These are phyloP conservation scores for Blera fallax DNA, from an alignment of 2,888 invertebrate species.

Conservation along the genomic window DNA sequence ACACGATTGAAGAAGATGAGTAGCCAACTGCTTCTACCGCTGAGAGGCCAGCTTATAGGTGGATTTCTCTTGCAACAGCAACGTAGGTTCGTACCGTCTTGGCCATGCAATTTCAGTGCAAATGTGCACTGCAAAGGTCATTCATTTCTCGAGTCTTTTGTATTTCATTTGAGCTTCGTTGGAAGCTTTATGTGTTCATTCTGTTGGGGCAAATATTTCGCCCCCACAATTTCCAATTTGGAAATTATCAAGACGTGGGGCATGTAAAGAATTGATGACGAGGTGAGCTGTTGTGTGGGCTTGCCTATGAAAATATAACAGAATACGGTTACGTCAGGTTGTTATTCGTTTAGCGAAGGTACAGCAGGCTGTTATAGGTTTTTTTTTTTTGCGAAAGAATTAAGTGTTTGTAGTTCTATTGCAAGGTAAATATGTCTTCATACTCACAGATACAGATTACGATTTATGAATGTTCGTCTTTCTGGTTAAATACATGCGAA, in stretches of 20 bases:
- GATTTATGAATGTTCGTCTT: conserved; percentile 8
- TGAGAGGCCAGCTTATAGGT: background rate
- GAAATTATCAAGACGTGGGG: conserved; percentile 44
- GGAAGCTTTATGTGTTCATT: background rate
- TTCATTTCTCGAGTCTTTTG: conserved; percentile 14
- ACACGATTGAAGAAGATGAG: conserved; percentile 9
- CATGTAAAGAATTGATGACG: conserved; percentile 15
- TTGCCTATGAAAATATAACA: conserved; percentile 29
- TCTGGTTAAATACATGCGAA: background rate
- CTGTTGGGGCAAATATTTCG: background rate
- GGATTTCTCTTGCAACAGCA: background rate
- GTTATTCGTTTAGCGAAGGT: background rate
- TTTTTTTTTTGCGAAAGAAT: conserved; percentile 40
- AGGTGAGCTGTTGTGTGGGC: conserved; percentile 39
- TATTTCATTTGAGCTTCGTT: conserved; percentile 14
- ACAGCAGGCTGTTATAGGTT: conserved; percentile 13
- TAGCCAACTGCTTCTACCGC: background rate
- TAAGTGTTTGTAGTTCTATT: conserved; percentile 34
- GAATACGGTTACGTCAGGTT: conserved; percentile 51
- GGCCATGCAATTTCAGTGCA: conserved; percentile 27
- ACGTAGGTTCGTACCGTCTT: background rate
- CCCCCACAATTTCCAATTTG: conserved; percentile 42
- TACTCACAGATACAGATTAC: conserved; percentile 1
- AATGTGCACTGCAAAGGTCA: conserved; percentile 33
- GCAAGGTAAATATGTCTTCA: background rate